These are phyloP conservation scores for Agrochola lota DNA, from an alignment of 2,888 invertebrate species.

Conservation along the genomic window DNA sequence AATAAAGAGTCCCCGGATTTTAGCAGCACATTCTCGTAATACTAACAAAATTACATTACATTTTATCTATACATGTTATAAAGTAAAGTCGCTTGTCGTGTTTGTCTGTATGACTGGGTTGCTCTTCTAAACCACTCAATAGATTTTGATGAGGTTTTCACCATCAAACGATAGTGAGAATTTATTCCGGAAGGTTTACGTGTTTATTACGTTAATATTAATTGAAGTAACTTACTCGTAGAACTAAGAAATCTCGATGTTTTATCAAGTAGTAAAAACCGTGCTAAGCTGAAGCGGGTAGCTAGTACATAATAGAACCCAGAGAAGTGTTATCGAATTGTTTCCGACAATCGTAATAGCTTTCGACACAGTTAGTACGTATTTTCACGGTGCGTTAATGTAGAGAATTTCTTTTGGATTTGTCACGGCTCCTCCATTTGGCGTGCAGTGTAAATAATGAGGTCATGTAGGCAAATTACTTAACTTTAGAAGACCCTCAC, in stretches of 20 bases:
- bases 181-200: no score
- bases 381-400: constrained; percentile 50
- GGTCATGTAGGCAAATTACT: constrained; percentile 49
- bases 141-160: no score
- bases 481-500: constrained; percentile 58
- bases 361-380: constrained; percentile 48
- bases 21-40: constrained; percentile 41
- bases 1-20: constrained; percentile 69
- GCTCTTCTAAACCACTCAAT: no score
- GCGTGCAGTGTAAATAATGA: constrained; percentile 60
- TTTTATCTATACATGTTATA: constrained; percentile 1
- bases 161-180: no score
- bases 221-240: no score
- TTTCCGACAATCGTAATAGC: constrained; percentile 43
- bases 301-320: not conserved
- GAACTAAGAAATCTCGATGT: no score
- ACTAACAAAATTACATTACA: constrained; percentile 37
- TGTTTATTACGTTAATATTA: no score
- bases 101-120: no score
- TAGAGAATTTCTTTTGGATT: constrained; percentile 59
- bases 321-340: constrained; percentile 34
- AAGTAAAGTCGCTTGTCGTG: no score
- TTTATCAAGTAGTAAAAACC: no score
- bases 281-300: no score
- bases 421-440: constrained; percentile 55